Percentiles rank a stretch among this genome's conserved stretches.
These are phyloP conservation scores for Sternotherus odoratus DNA, from an alignment of 2,797 vertebrate species.

Conservation along the genomic window DNA sequence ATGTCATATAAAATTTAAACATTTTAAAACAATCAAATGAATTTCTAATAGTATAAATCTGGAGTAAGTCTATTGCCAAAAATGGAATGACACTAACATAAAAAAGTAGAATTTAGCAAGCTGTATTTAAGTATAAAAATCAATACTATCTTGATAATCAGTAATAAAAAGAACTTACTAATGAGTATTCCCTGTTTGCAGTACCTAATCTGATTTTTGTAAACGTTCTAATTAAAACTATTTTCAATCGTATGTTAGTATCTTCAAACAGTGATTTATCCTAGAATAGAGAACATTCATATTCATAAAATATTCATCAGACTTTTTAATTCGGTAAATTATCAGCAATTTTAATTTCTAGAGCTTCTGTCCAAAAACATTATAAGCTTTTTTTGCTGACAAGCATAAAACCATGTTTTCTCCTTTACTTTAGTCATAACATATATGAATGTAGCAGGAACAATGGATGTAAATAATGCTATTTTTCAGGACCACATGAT, in stretches of 20 bases:
- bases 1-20: slow-evolving; percentile 33
- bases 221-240: not conserved
- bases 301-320: not conserved
- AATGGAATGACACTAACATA: not conserved
- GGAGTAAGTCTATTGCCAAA: not conserved
- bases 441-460: not conserved
- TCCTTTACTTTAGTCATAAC: not conserved
- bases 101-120: accelerated
- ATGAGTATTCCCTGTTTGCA: not conserved
- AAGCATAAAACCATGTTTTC: not conserved
- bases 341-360: not conserved
- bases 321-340: not conserved
- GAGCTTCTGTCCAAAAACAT: not conserved
- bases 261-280: not conserved
- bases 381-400: not conserved
- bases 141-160: not conserved
- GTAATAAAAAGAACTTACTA: not conserved
- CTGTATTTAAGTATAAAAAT: accelerated
- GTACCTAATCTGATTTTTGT: not conserved
- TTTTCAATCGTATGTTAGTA: not conserved
- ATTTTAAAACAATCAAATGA: not conserved
- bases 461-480: too few relatives aligned
- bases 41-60: not conserved
- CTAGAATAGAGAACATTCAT: not conserved
- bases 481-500: not conserved